A percentile compares a stretch with the other conserved stretches of the same genome.
phyloP scores from a whole-genome alignment of 2,888 invertebrate genomes.

The Drosophila monieri region DNA sequence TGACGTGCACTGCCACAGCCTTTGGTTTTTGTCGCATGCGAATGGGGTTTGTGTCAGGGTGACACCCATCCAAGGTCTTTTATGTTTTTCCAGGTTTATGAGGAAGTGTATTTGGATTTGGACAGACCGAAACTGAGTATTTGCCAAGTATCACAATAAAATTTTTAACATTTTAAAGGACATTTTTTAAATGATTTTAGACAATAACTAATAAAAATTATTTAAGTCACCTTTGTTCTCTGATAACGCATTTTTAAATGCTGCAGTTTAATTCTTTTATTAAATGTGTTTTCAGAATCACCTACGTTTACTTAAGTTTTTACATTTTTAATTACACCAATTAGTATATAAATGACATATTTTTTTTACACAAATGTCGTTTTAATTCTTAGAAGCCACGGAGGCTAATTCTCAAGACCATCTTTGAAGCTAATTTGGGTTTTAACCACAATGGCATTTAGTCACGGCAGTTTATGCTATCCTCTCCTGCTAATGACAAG shows the following conservation, averaged over 20 bases:
- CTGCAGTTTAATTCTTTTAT: not conserved
- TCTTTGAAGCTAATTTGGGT: not conserved
- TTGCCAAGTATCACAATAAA: too few relatives aligned
- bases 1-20: not conserved
- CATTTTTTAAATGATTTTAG: too few relatives aligned
- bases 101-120: not conserved
- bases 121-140: too few relatives aligned
- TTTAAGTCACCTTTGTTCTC: too few relatives aligned
- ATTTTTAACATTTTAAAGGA: too few relatives aligned
- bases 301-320: not conserved
- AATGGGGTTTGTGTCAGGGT: slow-evolving; percentile 58
- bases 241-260: not conserved
- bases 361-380: not conserved
- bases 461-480: slow-evolving; percentile 14
- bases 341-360: not conserved
- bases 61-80: slow-evolving; percentile 31
- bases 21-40: slow-evolving; percentile 35
- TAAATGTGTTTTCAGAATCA: not conserved
- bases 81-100: not conserved
- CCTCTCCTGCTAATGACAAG: slow-evolving; percentile 17
- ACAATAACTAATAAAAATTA: too few relatives aligned
- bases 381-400: slow-evolving; percentile 1
- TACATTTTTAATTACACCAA: not conserved
- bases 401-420: not conserved
- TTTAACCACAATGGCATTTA: slow-evolving; percentile 3